These are phyloP conservation scores for Graphium colonna DNA, from an alignment of 2,888 invertebrate species.

Conservation along the genomic window DNA sequence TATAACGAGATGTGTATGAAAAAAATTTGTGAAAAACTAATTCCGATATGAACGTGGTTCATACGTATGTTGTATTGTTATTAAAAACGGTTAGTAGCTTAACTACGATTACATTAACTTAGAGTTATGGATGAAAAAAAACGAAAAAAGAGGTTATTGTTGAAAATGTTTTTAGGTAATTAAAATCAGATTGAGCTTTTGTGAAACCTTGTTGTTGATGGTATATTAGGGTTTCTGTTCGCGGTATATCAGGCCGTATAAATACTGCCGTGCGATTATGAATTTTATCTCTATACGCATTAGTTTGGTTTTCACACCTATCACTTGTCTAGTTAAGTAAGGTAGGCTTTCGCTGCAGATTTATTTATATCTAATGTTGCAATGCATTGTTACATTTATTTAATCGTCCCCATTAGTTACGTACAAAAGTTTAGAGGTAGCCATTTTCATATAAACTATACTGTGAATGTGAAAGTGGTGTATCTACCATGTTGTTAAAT, in stretches of 20 bases:
- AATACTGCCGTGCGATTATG: conserved; percentile 29
- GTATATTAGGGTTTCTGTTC: conserved; percentile 47
- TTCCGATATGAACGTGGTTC: conserved; percentile 63
- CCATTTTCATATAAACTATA: conserved; percentile 70
- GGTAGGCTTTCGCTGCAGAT: conserved; percentile 61
- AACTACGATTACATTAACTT: conserved; percentile 72
- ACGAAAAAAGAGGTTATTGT: conserved; percentile 74
- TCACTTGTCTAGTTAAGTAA: conserved; percentile 49
- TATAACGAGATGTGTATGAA: conserved; percentile 42
- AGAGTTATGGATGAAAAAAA: conserved; percentile 62
- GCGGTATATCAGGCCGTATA: conserved; percentile 37
- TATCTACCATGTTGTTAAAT: conserved; percentile 82
- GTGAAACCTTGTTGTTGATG: conserved; percentile 67
- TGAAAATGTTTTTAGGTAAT: conserved; percentile 78
- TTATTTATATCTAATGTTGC: conserved; percentile 50
- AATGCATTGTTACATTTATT: conserved; percentile 66
- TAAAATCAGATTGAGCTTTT: conserved; percentile 75
- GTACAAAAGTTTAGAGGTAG: conserved; percentile 76
- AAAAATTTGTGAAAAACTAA: conserved; percentile 36
- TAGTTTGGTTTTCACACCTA: conserved; percentile 31
- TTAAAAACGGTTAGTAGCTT: conserved; percentile 72
- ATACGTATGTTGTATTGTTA: conserved; percentile 75
- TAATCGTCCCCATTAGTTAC: conserved; percentile 72
- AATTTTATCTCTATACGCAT: conserved; percentile 26
- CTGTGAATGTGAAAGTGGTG: conserved; percentile 72